Evolutionary conservation across 2,113 vertebrate species (phyloP), one percentile per base, ranked within the genome.

Genomic region (Cichladusa arquata): DNA sequence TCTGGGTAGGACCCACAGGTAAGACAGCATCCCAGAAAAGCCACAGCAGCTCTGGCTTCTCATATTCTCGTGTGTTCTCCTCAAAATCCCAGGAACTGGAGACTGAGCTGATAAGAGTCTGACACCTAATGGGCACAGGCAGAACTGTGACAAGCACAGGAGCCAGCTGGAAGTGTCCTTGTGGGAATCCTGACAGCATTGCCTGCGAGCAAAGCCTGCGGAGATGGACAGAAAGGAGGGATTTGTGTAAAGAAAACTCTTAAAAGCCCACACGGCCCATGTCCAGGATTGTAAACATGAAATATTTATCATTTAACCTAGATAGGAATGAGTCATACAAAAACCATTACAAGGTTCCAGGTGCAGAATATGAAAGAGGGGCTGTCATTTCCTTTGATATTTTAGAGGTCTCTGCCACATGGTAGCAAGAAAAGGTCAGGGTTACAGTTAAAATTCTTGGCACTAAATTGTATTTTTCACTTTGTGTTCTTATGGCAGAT

Each of bases 71-170:
- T 48, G 12, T 48, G 28, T 47, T 26, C 48, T 50, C 22, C 44
- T 29, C 4, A 1, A 74, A 76, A 40, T 33, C 22, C 29, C 36
- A 44, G 81, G 44, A 72, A 19, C 20, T 12, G 31, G 54, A 33
- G 38, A 1, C 54, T 69, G 65, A 15, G 65, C 58, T 3, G 79
- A 87, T 76, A 57, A 82, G n/a, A 92, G 93, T 17, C 96, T 97
- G 97, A 97, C 97, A 95, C 91, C 97, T 93, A 95, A 96, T 79
- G 96, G 97, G 89, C 88, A 85, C 71, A 77, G 56, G 79, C 33
- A 87, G 94, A 81, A 95, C 3, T 93, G 94, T 95, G 84, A 72
- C 42, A 33, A 53, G 71, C 69, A 40, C n/a, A 24, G 45, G 57
- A 92, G 56, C 18, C 19, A 6, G 76, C 81, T 56, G 82, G 70